Percentiles rank a stretch among this genome's conserved stretches.
These are phyloP conservation scores for Lycorma delicatula DNA, from an alignment of 1,140 invertebrate genomes.

Conservation along the genomic window DNA sequence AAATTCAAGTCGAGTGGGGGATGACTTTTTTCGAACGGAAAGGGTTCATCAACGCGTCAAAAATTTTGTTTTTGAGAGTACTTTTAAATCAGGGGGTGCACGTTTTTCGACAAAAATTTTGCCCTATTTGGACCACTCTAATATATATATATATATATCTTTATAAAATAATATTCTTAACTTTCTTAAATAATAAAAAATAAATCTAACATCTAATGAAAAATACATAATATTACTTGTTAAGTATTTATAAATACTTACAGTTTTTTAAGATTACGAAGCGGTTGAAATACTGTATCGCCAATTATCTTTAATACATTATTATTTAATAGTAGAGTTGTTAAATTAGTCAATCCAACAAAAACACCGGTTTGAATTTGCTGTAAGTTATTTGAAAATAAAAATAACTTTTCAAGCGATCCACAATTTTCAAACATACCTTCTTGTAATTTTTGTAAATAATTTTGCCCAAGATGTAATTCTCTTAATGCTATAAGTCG, in stretches of 20 bases:
- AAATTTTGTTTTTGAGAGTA: no score
- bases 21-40: no score
- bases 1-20: no score
- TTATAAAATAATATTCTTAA: not conserved
- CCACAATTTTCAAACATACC: constrained; percentile 40
- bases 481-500: constrained; percentile 44
- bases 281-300: constrained; percentile 41
- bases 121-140: no score
- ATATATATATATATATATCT: no score
- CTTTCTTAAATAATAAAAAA: not conserved
- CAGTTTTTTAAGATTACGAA: constrained; percentile 42
- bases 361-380: constrained; percentile 43
- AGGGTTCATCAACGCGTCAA: no score
- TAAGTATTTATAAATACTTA: constrained; percentile 30
- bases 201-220: not conserved
- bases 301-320: constrained; percentile 47
- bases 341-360: constrained; percentile 45
- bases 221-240: not conserved
- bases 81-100: no score
- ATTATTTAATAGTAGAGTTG: constrained; percentile 51
- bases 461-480: constrained; percentile 49
- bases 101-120: no score
- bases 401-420: constrained; percentile 46
- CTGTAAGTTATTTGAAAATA: constrained; percentile 51
- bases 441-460: constrained; percentile 42